These are phyloP conservation scores for Hyphantria cunea DNA, from an alignment of 1,140 invertebrate species.

Conservation along the genomic window DNA sequence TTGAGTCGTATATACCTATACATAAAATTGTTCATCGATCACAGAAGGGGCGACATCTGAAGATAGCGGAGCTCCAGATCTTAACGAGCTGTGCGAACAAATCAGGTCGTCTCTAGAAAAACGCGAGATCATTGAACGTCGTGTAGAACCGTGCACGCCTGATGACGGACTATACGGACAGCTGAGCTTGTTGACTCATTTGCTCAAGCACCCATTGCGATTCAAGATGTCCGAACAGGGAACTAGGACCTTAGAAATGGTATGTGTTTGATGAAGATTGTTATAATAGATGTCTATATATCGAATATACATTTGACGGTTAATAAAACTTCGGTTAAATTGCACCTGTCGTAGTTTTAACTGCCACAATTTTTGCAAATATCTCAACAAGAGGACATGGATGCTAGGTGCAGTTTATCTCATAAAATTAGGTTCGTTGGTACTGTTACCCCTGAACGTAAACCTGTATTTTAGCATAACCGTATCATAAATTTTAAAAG, in stretches of 20 bases:
- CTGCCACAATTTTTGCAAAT: too few relatives aligned
- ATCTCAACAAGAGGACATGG: too few relatives aligned
- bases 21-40: slow-evolving; percentile 10
- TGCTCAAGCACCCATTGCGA: slow-evolving; percentile 93
- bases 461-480: too few relatives aligned
- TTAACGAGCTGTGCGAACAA: slow-evolving; percentile 87
- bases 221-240: slow-evolving; percentile 92
- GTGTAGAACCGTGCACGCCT: slow-evolving; percentile 89
- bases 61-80: slow-evolving; percentile 73
- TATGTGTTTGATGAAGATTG: slow-evolving; percentile 34
- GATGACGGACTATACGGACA: slow-evolving; percentile 95
- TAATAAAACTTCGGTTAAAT: too few relatives aligned
- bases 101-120: slow-evolving; percentile 88
- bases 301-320: too few relatives aligned
- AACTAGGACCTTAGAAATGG: slow-evolving; percentile 86
- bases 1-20: background rate
- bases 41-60: slow-evolving; percentile 75
- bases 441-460: too few relatives aligned
- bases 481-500: too few relatives aligned
- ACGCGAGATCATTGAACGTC: slow-evolving; percentile 91
- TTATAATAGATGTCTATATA: background rate
- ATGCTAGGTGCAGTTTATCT: too few relatives aligned
- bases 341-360: too few relatives aligned
- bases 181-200: slow-evolving; percentile 92
- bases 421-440: too few relatives aligned